Evolutionary conservation across 2,888 invertebrate species (phyloP), one percentile per base, ranked within the genome.

Genomic region (Steinernema scapterisci): DNA sequence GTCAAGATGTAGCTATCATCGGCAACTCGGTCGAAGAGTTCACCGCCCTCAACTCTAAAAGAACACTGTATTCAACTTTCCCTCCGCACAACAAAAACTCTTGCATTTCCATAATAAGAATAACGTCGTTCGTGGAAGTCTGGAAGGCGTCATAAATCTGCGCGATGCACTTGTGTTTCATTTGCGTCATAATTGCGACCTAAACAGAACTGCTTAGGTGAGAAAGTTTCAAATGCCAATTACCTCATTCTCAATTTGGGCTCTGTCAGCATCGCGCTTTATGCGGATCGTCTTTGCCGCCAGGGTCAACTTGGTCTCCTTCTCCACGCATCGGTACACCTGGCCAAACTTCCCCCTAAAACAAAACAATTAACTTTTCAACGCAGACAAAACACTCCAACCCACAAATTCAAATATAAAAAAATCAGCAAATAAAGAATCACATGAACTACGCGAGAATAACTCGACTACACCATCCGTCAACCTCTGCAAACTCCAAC

Each of bases 91-190:
- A 70, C n/a, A 27, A 38, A 31, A 52, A 92, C 95, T 27, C 27
- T 93, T 90, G 99, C 99, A 99, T 91, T 91, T 99, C 99, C 80
- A 97, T 91, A 81, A 99, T 93, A 85, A 99, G 94, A 89, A 95
- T 95, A 92, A 97, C 95, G 88, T 94, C 93, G 80, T 92, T 91
- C 89, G 92, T 93, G 80, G 91, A 87, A 75, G 90, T 92, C 89
- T 96, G 96, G 89, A 95, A 97, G 13, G 97, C 95, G 87, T 97
- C 99, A 89, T 96, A 99, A 56, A 99, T 91, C 89, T 97, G 97
- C 85, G 97, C 94, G 71, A 99, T 92, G 79, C 96, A 90, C 43
- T 95, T 95, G 90, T 99, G 97, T 86, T 95, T 93, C 74, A 99
- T 91, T 80, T 92, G 90, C 87, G 94, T 91, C 97, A 99, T 97